phyloP scores from a whole-genome alignment of 2,888 invertebrate species.

The Spilosoma lubricipeda region DNA sequence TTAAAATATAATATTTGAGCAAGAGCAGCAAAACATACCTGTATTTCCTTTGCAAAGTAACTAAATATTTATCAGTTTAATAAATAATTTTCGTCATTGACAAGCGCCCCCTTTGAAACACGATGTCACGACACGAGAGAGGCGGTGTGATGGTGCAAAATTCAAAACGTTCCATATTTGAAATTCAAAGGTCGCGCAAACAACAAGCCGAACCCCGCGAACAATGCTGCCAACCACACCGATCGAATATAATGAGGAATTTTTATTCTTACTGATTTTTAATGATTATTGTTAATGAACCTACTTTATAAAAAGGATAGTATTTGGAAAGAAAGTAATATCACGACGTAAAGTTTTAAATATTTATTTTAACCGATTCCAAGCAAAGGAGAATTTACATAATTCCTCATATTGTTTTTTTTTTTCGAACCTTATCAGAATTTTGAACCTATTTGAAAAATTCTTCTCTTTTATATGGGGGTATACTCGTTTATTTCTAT shows the following conservation, averaged over 20 bases:
- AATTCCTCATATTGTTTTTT: background rate
- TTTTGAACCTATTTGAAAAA: too few species aligned
- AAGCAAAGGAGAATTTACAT: background rate
- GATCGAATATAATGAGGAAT: conserved; percentile 53
- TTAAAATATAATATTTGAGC: background rate
- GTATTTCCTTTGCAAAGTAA: background rate
- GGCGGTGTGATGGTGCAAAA: conserved; percentile 48
- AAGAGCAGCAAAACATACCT: background rate
- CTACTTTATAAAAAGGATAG: background rate
- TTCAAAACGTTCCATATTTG: conserved; percentile 62
- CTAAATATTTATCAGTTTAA: conserved; percentile 17
- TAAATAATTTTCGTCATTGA: conserved; percentile 32
- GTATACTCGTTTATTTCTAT: too few species aligned
- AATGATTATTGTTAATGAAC: conserved; percentile 42
- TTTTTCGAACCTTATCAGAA: too few species aligned
- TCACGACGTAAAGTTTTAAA: background rate
- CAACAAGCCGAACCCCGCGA: conserved; percentile 61
- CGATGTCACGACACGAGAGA: conserved; percentile 44
- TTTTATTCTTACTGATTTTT: conserved; percentile 45
- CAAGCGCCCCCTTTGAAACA: conserved; percentile 43
- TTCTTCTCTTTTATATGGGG: too few species aligned
- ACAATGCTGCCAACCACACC: conserved; percentile 64
- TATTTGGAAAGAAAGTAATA: background rate
- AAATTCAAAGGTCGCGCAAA: conserved; percentile 65
- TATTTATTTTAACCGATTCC: background rate